Evolutionary conservation across 2,888 invertebrate species (phyloP).

Genomic region (Octonoba sinensis): DNA sequence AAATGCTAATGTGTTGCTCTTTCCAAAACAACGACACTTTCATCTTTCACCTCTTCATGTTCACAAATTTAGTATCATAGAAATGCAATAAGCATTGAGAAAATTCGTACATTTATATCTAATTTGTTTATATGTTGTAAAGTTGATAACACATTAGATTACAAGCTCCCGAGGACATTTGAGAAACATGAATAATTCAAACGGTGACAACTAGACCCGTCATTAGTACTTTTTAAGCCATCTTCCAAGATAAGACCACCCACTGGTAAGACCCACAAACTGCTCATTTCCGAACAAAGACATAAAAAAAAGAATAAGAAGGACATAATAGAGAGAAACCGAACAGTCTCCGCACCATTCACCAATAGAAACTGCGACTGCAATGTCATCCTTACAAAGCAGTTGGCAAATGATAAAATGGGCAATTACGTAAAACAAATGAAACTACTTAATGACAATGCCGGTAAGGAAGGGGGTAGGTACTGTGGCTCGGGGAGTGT

Average conservation of each 20-base stretch:
- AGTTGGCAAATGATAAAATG: slow-evolving; percentile 45
- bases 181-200: slow-evolving; percentile 50
- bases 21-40: no score
- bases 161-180: not conserved
- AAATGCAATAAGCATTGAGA: no score
- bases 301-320: slow-evolving; percentile 5
- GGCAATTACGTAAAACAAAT: slow-evolving; percentile 63
- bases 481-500: not conserved
- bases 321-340: slow-evolving; percentile 9
- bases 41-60: no score
- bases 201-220: not conserved
- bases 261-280: not conserved
- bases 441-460: slow-evolving; percentile 60
- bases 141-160: no score
- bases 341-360: not conserved
- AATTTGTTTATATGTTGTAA: no score
- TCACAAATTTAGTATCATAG: no score
- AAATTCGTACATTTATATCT: no score
- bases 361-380: slow-evolving; percentile 6
- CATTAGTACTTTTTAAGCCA: slow-evolving; percentile 51
- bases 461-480: not conserved
- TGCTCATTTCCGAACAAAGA: not conserved
- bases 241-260: slow-evolving; percentile 2
- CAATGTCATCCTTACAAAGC: slow-evolving; percentile 13
- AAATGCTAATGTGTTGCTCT: no score